Evolutionary conservation across 2,113 vertebrate species (phyloP), one percentile per base, ranked within the genome.

Genomic region (Coreoperca whiteheadi): DNA sequence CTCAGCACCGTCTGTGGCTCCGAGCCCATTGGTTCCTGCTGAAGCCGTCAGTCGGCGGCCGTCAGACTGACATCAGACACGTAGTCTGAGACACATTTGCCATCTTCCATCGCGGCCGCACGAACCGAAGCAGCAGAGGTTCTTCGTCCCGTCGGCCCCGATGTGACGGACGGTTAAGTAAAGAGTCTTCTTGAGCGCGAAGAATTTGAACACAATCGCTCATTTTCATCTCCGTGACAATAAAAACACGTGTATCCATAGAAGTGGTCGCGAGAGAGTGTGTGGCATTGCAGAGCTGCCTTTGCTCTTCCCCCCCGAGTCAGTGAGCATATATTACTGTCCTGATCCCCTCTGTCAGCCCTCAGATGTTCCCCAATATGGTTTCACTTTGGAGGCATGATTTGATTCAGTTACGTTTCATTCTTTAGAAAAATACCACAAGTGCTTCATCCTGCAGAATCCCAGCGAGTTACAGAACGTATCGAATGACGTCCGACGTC

Each of bases 331-430:
- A 75, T 74, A 79, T 83, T 81, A 80, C 66, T 25, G 51, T 72
- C 53, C 77, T 89, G 85, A 92, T 90, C 90, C 87, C 71, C 56
- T 71, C 80, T 85, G 90, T 88, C 88, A 79, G 78, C 61, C 64
- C 86, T 86, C 81, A 80, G 21, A 51, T 70, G 60, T 59, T 70
- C 68, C 30, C 63, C 80, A 83, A 37, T 69, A 64, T 67, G 67
- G 54, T 59, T 86, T 64, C 70, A 81, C 80, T 86, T 86, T 77
- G 50, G 76, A 65, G 21, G 10, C 48, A 41, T 83, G 65, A 76
- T 83, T 41, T 60, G 56, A 79, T 69, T 85, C 85, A 53, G 59
- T 77, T 34, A 25, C 83, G 25, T 30, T 63, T 74, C 66, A 79
- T 70, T 43, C 9, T 41, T 48, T 51, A n/a, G 48, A 51, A 15